Evolutionary conservation across 2,113 vertebrate species (phyloP).

Genomic region (Orientallactaga bullata): DNA sequence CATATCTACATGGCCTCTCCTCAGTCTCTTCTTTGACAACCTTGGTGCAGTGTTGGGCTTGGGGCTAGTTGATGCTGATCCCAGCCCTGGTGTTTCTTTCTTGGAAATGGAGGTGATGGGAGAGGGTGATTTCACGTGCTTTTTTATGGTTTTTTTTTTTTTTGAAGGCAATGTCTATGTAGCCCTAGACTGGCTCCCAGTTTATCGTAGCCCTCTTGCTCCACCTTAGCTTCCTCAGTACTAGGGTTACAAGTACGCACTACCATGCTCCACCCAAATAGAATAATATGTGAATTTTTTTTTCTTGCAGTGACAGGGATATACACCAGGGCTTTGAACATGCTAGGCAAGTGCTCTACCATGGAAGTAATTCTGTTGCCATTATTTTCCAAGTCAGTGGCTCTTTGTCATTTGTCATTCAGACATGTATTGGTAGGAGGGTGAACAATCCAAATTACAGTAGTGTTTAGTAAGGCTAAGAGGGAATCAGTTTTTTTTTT

Average conservation of each 20-base stretch:
- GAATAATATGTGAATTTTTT: too few species aligned
- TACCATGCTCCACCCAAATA: too few species aligned
- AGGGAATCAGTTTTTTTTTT: background rate
- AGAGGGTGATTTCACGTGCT: background rate
- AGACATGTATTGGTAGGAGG: background rate
- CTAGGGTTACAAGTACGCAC: too few species aligned
- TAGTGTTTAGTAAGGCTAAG: background rate
- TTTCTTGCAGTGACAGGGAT: too few species aligned
- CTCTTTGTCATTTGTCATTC: conserved; percentile 11
- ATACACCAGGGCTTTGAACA: too few species aligned
- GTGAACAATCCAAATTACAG: background rate
- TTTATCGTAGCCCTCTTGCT: too few species aligned
- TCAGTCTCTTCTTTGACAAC: background rate
- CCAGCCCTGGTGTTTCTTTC: background rate
- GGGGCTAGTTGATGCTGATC: background rate
- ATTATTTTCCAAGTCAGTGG: conserved; percentile 20
- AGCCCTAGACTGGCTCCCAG: too few species aligned
- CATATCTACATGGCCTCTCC: rapidly evolving
- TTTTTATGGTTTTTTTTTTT: background rate
- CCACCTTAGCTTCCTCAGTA: too few species aligned
- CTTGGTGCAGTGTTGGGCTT: background rate
- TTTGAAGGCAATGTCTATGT: too few species aligned
- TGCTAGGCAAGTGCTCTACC: too few species aligned
- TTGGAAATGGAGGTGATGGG: background rate
- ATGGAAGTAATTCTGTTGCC: background rate